Conservation (phyloP, 2,113 vertebrate species). For the Eulemur rufifrons region DNA sequence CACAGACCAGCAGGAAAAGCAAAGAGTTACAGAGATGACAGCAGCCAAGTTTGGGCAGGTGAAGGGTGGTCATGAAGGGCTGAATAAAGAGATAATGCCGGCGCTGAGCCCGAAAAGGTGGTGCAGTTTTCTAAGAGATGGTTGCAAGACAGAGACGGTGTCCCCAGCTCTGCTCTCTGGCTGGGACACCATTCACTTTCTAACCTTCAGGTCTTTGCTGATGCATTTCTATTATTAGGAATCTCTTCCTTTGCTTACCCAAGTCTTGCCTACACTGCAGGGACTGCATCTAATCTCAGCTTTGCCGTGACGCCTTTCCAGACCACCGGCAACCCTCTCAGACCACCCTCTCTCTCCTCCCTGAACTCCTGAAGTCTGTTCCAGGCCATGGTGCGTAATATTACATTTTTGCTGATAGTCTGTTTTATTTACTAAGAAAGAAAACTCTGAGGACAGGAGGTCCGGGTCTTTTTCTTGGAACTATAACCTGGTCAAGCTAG, state of each 20-base stretch:
- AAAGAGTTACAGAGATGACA: background rate
- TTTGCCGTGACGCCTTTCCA: background rate
- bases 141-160: background rate
- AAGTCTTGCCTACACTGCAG: background rate
- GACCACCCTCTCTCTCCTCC: background rate
- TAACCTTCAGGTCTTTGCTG: background rate
- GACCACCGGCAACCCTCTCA: background rate
- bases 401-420: background rate
- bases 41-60: no score
- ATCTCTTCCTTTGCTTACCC: background rate
- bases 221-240: background rate
- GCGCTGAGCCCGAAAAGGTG: background rate
- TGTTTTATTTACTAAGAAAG: background rate
- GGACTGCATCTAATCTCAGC: background rate
- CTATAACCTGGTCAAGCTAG: background rate
- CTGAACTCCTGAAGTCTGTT: background rate
- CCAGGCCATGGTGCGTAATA: background rate
- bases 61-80: background rate
- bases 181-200: background rate
- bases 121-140: background rate
- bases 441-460: background rate
- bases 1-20: no score
- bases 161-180: background rate
- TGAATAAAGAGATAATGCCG: background rate
- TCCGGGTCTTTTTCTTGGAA: background rate